Evolutionary conservation across 2,113 vertebrate genomes (phyloP), one percentile per base, ranked within the genome.

Genomic region (Heterocephalus glaber): DNA sequence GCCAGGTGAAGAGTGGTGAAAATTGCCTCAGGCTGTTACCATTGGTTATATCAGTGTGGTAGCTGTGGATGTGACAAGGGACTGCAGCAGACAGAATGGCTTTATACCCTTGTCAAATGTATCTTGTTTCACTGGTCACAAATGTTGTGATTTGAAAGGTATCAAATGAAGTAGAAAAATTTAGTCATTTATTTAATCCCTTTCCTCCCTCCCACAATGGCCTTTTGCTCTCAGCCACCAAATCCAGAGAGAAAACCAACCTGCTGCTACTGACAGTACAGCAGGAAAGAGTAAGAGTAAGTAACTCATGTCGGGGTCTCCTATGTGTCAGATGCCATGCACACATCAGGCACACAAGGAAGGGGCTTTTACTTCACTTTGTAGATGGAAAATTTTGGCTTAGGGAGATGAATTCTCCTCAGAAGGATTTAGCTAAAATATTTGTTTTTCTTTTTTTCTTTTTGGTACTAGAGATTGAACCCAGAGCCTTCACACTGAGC

Each of bases 211-310:
- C 66, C 49, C 66, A 81, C 19, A 44, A 16, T 13, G 8, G 13
- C 26, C 63, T 86, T 94, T 94, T 60, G 22, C 47, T 89, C 84
- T 66, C 56, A 89, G 84, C 56, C 28, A 38, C 72, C 63, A 81
- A 16, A 95, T 44, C 56, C 12, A 44, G n/a, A 60, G 16, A 72
- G 56, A 81, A 88, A 83, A 88, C 22, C 47, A 58, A 26, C 47
- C 70, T 33, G 38, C 47, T 81, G 41, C 38, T 44, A 3, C 61
- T 20, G 49, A 9, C 26, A 3, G 66, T 5, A 16, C 83, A 72
- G 30, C 30, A 38, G 10, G 8, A 83, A 77, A 68, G n/a, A 41
- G 47, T 49, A 13, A 74, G 30, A 80, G 41, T 2, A 49, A 77
- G 68, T 8, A n/a, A 30, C 74, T 70, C 38, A 28, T 0, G 17